phyloP scores from a whole-genome alignment of 2,888 invertebrate genomes.

The Camponotus fellah region DNA sequence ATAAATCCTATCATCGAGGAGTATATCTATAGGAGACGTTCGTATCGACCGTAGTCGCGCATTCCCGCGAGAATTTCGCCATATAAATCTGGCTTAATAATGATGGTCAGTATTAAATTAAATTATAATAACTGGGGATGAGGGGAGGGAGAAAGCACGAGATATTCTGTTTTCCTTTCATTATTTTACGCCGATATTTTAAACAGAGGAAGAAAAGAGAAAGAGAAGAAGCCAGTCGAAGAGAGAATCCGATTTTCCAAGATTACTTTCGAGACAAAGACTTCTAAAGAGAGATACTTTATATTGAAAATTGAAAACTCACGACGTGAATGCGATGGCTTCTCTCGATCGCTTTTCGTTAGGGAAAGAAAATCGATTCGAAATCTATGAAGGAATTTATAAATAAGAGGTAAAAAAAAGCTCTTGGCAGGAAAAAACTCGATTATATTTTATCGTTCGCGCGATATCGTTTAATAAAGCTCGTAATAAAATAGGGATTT shows the following conservation, averaged over 20 bases:
- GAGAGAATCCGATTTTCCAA: conserved; percentile 29
- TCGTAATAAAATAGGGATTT: conserved; percentile 30
- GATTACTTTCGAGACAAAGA: conserved; percentile 29
- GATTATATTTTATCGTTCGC: not conserved
- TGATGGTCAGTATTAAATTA: conserved; percentile 43
- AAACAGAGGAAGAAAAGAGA: not conserved
- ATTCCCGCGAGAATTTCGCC: conserved; percentile 15
- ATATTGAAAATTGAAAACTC: conserved; percentile 24
- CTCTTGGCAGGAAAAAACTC: not conserved
- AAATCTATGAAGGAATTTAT: not conserved
- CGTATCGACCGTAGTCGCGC: conserved; percentile 26
- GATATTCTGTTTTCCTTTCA: conserved; percentile 39
- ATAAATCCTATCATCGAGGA: conserved; percentile 24
- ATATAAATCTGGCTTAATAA: conserved; percentile 44
- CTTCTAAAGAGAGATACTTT: conserved; percentile 4
- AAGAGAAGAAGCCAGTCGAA: not conserved
- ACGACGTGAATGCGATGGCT: not conserved
- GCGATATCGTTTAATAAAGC: not conserved
- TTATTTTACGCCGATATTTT: conserved; percentile 31
- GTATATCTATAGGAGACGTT: conserved; percentile 21
- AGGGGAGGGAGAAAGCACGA: not conserved
- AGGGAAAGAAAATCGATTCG: not conserved
- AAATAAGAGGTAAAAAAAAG: not conserved
- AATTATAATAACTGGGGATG: conserved; percentile 41
- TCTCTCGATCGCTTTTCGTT: not conserved